phyloP scores from a whole-genome alignment of 2,797 vertebrate species.

The Poecilia gillii region DNA sequence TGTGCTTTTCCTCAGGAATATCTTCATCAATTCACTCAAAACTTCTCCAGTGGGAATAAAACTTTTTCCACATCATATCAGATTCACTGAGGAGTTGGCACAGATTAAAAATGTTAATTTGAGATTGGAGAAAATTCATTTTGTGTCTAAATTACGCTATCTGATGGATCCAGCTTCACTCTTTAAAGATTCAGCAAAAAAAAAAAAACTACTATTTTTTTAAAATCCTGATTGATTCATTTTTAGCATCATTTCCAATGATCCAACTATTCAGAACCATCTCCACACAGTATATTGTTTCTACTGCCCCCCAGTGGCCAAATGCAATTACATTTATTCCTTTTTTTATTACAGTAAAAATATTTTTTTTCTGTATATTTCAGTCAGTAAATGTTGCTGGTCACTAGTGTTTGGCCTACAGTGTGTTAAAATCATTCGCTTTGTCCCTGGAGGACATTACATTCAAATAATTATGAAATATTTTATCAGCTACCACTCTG shows the following conservation, averaged over 20 bases:
- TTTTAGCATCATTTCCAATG: neutral
- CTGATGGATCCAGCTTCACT: neutral
- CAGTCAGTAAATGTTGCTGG: neutral
- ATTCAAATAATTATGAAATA: neutral
- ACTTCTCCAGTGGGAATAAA: neutral
- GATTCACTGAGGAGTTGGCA: neutral
- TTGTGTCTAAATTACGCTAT: neutral
- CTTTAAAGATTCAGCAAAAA: neutral
- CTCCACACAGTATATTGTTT: neutral
- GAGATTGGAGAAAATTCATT: neutral
- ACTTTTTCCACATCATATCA: neutral
- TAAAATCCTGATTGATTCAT: neutral
- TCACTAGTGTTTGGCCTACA: neutral
- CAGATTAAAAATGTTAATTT: neutral
- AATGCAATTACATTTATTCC: neutral
- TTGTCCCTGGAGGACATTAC: neutral
- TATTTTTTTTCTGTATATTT: neutral
- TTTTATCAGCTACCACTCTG: neutral
- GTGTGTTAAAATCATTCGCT: neutral
- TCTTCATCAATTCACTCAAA: neutral
- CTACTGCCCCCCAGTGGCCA: constrained; percentile 8
- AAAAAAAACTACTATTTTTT: no score
- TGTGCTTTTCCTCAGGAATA: neutral
- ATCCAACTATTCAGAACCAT: neutral
- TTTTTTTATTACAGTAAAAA: neutral